phyloP scores from a whole-genome alignment of 2,797 vertebrate species.

The Cercopithecus mitis region DNA sequence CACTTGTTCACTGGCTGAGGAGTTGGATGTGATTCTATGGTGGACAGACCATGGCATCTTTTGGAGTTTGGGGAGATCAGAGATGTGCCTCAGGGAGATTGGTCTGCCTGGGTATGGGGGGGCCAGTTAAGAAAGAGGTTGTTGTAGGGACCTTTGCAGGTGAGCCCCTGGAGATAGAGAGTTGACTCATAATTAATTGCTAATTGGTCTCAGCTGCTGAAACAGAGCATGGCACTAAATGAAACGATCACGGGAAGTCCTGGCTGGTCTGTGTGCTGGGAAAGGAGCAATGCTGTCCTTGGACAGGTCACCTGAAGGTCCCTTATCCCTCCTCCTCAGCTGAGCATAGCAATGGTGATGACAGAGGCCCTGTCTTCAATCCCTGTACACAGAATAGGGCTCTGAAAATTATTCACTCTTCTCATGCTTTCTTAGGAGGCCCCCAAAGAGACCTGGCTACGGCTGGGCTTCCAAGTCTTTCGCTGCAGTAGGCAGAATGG shows the following conservation, averaged over 20 bases:
- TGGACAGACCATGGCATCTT: background rate
- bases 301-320: background rate
- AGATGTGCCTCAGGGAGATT: background rate
- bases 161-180: background rate
- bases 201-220: background rate
- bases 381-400: background rate
- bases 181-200: background rate
- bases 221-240: background rate
- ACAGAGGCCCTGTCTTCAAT: background rate
- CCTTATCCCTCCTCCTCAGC: background rate
- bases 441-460: background rate
- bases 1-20: background rate
- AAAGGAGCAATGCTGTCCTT: background rate
- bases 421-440: background rate
- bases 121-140: background rate
- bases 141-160: rapidly evolving
- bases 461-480: background rate
- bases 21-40: background rate
- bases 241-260: background rate
- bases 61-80: background rate
- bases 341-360: background rate
- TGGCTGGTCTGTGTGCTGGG: background rate
- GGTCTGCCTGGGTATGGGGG: background rate
- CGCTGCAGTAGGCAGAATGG: background rate
- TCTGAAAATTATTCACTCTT: background rate